A percentile compares a stretch with the other conserved stretches of the same genome.
These are phyloP conservation scores for Pherbina coryleti DNA, from an alignment of 2,888 invertebrate species.

Conservation along the genomic window DNA sequence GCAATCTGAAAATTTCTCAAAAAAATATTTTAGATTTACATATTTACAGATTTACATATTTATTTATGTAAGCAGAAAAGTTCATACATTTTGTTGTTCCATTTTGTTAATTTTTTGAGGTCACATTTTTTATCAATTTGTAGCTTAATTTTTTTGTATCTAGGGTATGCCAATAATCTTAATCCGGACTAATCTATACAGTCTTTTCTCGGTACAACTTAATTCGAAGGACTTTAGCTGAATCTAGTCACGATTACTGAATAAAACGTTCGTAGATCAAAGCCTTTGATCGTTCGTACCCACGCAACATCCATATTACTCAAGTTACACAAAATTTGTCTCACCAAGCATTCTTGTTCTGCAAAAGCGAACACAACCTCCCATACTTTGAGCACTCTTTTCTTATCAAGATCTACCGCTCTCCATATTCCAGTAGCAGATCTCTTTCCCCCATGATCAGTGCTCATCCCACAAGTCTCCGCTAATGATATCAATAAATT, in stretches of 20 bases:
- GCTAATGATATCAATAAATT: constrained; percentile 68
- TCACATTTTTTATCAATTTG: too few species aligned
- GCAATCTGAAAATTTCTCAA: too few species aligned
- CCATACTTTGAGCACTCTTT: background rate
- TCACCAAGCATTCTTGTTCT: constrained; percentile 16
- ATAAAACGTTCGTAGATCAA: background rate
- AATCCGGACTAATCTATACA: background rate
- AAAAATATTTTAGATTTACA: too few species aligned
- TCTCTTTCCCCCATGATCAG: background rate
- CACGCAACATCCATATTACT: constrained; percentile 62
- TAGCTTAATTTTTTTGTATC: too few species aligned
- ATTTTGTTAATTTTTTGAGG: too few species aligned
- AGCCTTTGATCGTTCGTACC: constrained; percentile 26
- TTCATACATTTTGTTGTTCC: too few species aligned
- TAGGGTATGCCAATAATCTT: too few species aligned
- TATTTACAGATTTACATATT: too few species aligned
- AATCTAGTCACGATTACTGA: background rate
- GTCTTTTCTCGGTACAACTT: background rate
- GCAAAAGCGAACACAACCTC: background rate
- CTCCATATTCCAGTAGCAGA: constrained; percentile 45
- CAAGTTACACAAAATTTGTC: constrained; percentile 66
- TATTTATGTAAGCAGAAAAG: too few species aligned
- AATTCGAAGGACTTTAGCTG: background rate
- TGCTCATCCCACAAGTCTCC: constrained; percentile 56
- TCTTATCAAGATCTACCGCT: background rate